Base-by-base conservation (phyloP, 2,113 vertebrate genomes). In the Sisor rabdophorus region DNA sequence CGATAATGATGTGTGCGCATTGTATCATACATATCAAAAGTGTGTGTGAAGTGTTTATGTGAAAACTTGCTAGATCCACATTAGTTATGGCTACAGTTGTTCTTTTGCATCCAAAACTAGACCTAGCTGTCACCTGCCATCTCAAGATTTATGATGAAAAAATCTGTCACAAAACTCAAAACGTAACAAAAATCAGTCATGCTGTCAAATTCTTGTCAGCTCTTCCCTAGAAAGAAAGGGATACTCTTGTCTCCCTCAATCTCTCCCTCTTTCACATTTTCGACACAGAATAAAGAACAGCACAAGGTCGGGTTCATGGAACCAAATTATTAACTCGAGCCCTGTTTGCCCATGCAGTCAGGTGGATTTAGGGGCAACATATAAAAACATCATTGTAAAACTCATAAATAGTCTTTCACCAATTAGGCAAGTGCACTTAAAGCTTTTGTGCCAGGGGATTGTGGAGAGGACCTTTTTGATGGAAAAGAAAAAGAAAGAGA, bases 391-490 rank as follows among this genome's bases (percentile, higher is more conserved):
- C 19, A 26, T 48, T 64, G 69, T 63, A 44, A 79, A 79, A 32
- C 71, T 67, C 71, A 80, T 71, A 80, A 83, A 83, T 78, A 83
- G 78, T 75, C 71, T 65, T 47, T 19, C 71, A 65, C 73, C 77
- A 73, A 79, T 73, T 79, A 73, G 32, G 19, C 77, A 73, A 58
- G 72, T 75, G 67, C 73, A 83, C 75, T 83, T 71, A 80, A 71
- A 36, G 75, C 78, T 76, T 63, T 80, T 67, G 58, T 76, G 74
- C 63, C 50, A 59, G 76, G 28, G 44, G 32, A 50, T 60, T 48
- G 55, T 54, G 40, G 36, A 17, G 44, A 20, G 24, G 56, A 60
- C 28, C 71, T n/a, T n/a, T n/a, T n/a, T n/a, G 15, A 19, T 0
- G 22, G 20, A 19, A 26, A 36, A 47, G 36, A 73, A 26, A 54